phyloP scores from a whole-genome alignment of 2,797 vertebrate genomes.

The Sparus aurata region DNA sequence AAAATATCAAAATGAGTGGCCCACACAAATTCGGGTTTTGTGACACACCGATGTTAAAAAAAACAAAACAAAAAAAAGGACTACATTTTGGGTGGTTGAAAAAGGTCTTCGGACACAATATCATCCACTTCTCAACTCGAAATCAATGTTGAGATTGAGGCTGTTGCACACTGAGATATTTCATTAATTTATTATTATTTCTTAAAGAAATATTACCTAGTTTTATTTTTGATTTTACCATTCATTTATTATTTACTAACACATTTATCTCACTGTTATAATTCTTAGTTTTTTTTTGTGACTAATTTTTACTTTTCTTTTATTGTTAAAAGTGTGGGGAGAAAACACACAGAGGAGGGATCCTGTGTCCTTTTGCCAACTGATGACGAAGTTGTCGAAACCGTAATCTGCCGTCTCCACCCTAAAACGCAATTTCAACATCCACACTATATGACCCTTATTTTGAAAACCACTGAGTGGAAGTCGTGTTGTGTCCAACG shows the following conservation, averaged over 20 bases:
- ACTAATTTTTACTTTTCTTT: not conserved
- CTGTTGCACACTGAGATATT: not conserved
- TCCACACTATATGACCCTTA: slow-evolving; percentile 26
- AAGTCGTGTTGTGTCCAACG: slow-evolving; percentile 8
- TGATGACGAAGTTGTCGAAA: too few species aligned
- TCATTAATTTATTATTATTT: not conserved
- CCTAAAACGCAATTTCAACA: not conserved
- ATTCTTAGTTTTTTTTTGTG: not conserved
- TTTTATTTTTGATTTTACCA: not conserved
- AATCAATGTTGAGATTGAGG: too few species aligned
- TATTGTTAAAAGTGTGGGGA: not conserved
- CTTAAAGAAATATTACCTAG: too few species aligned
- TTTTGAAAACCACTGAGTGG: slow-evolving; percentile 53
- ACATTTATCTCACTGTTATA: not conserved
- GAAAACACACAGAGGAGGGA: not conserved
- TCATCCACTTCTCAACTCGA: too few species aligned
- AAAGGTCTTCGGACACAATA: too few species aligned
- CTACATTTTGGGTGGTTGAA: too few species aligned
- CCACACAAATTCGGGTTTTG: too few species aligned
- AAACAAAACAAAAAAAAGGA: too few species aligned
- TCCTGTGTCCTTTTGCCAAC: not conserved
- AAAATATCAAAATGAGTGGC: too few species aligned
- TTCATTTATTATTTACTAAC: too few species aligned
- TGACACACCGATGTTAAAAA: too few species aligned
- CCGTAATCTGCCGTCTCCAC: too few species aligned